These are phyloP conservation scores for Poeciliopsis infans DNA, from an alignment of 2,797 vertebrate species.

Conservation along the genomic window DNA sequence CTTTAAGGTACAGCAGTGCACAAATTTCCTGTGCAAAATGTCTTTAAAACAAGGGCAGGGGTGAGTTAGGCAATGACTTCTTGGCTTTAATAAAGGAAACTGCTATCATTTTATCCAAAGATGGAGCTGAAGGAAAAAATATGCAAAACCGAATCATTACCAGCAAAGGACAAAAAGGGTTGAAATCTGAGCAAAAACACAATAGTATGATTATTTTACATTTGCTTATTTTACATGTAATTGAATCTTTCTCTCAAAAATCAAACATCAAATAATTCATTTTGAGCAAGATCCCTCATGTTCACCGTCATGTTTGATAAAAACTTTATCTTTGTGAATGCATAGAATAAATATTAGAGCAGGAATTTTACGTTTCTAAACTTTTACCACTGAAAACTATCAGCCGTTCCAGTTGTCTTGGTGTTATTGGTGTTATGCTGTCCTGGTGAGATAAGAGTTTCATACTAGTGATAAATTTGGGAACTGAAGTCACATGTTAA, in stretches of 20 bases:
- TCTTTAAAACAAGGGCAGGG: constrained; percentile 15
- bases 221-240: not conserved
- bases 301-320: too few species aligned
- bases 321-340: not conserved
- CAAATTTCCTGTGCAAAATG: constrained; percentile 22
- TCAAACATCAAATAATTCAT: not conserved
- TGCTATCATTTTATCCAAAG: not conserved
- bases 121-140: constrained; percentile 2
- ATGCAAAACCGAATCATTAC: not conserved
- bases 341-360: too few species aligned
- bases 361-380: not conserved
- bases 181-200: constrained; percentile 1
- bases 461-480: constrained; percentile 13
- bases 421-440: constrained; percentile 37
- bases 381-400: constrained; percentile 20
- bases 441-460: constrained; percentile 38
- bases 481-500: constrained; percentile 18
- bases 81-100: constrained; percentile 12
- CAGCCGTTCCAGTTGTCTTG: constrained; percentile 9
- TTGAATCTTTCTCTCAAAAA: too few species aligned
- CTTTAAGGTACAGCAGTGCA: constrained; percentile 20
- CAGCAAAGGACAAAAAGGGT: not conserved
- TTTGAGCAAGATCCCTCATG: not conserved
- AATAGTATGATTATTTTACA: not conserved
- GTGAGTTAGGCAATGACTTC: constrained; percentile 1